These are phyloP conservation scores for Netelia inedita DNA, from an alignment of 2,888 invertebrate species.

Conservation along the genomic window DNA sequence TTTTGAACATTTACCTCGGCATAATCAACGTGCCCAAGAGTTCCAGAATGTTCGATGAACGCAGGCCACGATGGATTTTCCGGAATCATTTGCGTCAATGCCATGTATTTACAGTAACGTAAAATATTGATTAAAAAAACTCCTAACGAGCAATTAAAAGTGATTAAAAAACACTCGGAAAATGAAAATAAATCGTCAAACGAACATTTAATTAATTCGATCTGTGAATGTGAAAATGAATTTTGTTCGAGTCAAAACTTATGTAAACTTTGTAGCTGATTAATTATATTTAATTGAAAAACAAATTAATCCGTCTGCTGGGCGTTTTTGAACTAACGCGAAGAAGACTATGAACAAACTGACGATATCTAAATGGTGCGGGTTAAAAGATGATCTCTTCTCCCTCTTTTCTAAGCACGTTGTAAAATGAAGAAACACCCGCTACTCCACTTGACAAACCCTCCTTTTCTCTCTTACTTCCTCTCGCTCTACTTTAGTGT, in stretches of 20 bases:
- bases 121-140: neutral
- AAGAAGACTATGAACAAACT: slow-evolving; percentile 18
- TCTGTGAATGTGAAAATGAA: neutral
- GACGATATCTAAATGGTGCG: slow-evolving; percentile 9
- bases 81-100: neutral
- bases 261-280: neutral
- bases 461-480: slow-evolving; percentile 39
- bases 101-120: neutral
- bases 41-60: neutral
- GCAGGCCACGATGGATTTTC: neutral
- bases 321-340: neutral
- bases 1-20: neutral
- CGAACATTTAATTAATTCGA: too few relatives aligned
- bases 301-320: neutral
- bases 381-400: neutral
- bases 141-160: neutral
- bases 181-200: neutral
- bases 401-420: neutral
- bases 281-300: neutral
- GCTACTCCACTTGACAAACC: slow-evolving; percentile 10
- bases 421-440: neutral
- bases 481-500: slow-evolving; percentile 66
- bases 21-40: neutral
- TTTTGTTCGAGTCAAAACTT: neutral
- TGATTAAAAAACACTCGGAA: neutral